These are phyloP conservation scores for Trachythela sp. DNA, from an alignment of 64 coral and sea anemone genomes.

Conservation along the genomic window DNA sequence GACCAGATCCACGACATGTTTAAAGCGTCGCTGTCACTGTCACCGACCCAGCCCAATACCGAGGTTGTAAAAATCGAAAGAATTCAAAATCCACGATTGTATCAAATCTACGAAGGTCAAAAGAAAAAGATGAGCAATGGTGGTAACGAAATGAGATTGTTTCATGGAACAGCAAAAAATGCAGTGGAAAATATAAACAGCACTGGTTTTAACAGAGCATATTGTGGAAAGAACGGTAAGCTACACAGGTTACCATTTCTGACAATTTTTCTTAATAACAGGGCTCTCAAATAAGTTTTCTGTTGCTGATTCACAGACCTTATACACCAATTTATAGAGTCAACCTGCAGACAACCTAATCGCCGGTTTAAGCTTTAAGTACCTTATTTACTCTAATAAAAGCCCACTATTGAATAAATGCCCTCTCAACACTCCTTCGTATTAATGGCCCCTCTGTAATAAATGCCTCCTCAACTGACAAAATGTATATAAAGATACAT, in stretches of 20 bases:
- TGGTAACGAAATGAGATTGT: conserved; percentile 30
- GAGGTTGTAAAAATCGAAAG: conserved; percentile 32
- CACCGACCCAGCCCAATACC: not conserved
- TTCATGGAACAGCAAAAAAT: conserved; percentile 34
- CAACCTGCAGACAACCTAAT: no score
- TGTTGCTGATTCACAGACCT: no score
- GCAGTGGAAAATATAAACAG: conserved; percentile 16
- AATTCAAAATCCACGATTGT: conserved; percentile 45
- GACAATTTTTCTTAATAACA: no score
- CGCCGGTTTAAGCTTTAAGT: no score
- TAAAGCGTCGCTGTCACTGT: not conserved
- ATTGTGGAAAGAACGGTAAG: conserved; percentile 55
- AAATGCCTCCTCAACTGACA: no score
- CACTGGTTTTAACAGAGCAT: conserved; percentile 45
- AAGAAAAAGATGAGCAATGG: conserved; percentile 27
- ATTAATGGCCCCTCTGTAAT: no score
- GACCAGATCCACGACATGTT: not conserved
- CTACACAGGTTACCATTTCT: not conserved
- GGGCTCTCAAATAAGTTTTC: no score
- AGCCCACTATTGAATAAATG: no score
- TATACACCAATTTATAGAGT: no score
- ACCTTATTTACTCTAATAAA: no score
- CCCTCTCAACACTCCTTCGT: no score
- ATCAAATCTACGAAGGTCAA: not conserved
- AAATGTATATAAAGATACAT: not conserved